Conservation (phyloP, 2,113 vertebrate genomes). For the Ammodytes marinus region DNA sequence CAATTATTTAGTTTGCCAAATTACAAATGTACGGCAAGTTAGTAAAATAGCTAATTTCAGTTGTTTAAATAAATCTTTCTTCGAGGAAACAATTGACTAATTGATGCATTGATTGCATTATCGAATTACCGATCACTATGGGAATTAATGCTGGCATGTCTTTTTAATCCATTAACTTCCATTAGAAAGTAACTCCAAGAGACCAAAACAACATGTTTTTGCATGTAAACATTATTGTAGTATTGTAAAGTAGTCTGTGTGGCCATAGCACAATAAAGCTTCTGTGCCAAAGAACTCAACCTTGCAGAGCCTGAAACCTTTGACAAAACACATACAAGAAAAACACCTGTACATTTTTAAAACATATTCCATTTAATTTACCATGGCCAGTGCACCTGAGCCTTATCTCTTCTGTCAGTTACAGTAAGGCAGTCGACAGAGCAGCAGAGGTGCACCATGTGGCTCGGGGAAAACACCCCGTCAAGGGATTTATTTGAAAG, state of each 20-base stretch:
- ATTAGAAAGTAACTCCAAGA: not conserved
- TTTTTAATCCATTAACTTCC: not conserved
- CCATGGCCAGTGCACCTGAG: not conserved
- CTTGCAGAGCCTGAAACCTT: not conserved
- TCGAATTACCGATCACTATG: not conserved
- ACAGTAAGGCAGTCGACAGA: no score
- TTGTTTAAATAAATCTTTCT: not conserved
- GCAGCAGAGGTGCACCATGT: not conserved
- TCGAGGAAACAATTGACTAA: not conserved
- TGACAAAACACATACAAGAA: not conserved
- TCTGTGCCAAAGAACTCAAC: not conserved
- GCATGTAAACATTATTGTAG: no score
- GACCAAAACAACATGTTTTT: no score
- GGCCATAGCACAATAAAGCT: not conserved
- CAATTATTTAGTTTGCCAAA: not conserved
- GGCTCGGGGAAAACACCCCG: not conserved
- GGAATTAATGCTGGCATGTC: not conserved
- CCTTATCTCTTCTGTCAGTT: not conserved
- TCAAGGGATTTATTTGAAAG: constrained; percentile 7
- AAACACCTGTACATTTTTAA: not conserved
- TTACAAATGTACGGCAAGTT: no score
- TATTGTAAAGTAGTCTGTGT: not conserved
- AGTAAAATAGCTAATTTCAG: not conserved
- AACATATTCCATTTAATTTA: not conserved
- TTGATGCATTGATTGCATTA: not conserved